Evolutionary conservation across 2,797 vertebrate species (phyloP), one percentile per base, ranked within the genome.

Genomic region (Argya squamiceps): DNA sequence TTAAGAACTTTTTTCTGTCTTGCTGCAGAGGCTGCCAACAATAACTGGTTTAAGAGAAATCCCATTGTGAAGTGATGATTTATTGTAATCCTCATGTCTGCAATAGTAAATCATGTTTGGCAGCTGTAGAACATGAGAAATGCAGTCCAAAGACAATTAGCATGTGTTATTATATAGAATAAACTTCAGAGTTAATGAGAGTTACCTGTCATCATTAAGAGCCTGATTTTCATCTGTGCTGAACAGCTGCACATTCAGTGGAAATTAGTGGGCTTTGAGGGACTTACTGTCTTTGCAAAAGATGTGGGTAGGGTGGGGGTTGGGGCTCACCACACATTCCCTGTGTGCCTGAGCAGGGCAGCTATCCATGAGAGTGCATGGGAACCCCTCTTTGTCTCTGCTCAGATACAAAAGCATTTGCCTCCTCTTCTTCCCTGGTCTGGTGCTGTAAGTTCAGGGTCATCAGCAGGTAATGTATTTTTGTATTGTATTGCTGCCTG

Each of bases 321-420:
- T 44, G 44, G 50, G 70, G 46, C 14, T 89, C 23, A 11, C 7
- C 9, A 2, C 0, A 1, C 0, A 0, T 6, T 75, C 37, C 14
- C 19, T 26, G 24, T 4, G 0, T 74, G 53, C 20, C 39, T 36
- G 23, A 59, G 59, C 62, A 59, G 47, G 27, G 9, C n/a, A 11
- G 9, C 32, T 58, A 3, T 20, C 32, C 4, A 7, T 27, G 4
- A 30, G 26, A 47, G 53, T 0, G 1, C 3, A 0, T 14, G 41
- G n/a, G 27, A 67, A 22, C 39, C 16, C 6, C 8, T 49, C n/a
- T 63, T 55, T 34, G n/a, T 59, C 53, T 39, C 49, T 59, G 4
- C 32, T 63, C 27, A 8, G 26, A 29, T 41, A n/a, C 36, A 88
- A 64, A 89, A 88, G 19, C 11, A 2, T 60, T 89, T 82, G 11